These are phyloP conservation scores for Tenrec ecaudatus DNA, from an alignment of 2,113 vertebrate genomes.

Conservation along the genomic window DNA sequence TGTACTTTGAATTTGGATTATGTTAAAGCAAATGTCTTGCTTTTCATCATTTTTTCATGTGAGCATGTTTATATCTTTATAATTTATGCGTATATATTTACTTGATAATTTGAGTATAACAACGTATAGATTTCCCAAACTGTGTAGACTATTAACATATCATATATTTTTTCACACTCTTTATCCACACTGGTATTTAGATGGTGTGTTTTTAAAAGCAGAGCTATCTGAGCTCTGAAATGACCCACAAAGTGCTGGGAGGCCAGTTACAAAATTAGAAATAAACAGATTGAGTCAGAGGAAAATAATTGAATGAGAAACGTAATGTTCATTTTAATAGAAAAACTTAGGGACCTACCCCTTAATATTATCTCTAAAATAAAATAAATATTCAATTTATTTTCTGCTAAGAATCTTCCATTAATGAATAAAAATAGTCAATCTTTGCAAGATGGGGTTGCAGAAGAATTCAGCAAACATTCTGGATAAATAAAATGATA, in stretches of 20 bases:
- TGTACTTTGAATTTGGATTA: neutral
- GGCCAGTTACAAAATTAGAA: neutral
- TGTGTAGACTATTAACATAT: neutral
- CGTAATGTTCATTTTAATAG: neutral
- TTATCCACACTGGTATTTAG: slow-evolving; percentile 40
- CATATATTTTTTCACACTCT: neutral
- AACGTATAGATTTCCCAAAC: slow-evolving; percentile 2
- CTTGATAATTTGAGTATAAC: neutral
- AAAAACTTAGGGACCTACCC: neutral
- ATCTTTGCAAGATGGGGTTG: neutral
- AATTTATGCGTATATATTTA: slow-evolving; percentile 9
- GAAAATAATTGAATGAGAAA: neutral
- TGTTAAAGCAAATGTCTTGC: slow-evolving; percentile 25
- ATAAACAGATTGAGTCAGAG: slow-evolving; percentile 25
- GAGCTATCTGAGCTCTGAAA: neutral
- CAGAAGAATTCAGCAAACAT: neutral
- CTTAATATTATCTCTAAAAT: slow-evolving; percentile 36
- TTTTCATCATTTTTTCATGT: slow-evolving; percentile 33
- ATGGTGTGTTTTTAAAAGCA: neutral
- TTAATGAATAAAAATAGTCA: neutral
- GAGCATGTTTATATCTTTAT: neutral
- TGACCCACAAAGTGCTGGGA: slow-evolving; percentile 4
- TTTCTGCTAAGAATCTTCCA: neutral
- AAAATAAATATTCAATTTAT: neutral
- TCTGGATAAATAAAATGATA: neutral